A percentile compares a stretch with the other conserved stretches of the same genome.
phyloP scores from a whole-genome alignment of 2,113 vertebrate species.

The Lepisosteus oculatus region DNA sequence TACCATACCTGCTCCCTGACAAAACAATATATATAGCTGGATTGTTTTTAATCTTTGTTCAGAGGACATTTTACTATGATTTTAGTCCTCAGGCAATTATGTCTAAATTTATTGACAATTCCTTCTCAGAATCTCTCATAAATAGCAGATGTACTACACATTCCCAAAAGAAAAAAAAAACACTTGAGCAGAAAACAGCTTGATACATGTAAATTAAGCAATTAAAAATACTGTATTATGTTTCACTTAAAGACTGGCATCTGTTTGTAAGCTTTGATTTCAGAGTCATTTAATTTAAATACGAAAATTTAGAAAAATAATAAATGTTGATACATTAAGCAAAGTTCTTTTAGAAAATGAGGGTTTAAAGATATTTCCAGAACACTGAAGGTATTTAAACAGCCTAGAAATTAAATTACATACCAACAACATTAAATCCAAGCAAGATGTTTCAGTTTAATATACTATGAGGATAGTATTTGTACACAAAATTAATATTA shows the following conservation, averaged over 20 bases:
- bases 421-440: conserved; percentile 6
- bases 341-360: conserved; percentile 5
- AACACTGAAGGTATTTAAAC: background rate
- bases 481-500: no score
- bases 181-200: conserved; percentile 34
- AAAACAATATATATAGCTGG: conserved; percentile 56
- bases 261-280: conserved; percentile 24
- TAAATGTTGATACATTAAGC: conserved; percentile 1
- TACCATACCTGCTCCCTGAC: conserved; percentile 39
- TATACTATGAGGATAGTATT: background rate
- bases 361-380: background rate
- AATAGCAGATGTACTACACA: conserved; percentile 41
- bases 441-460: conserved; percentile 12
- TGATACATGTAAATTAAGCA: conserved; percentile 42
- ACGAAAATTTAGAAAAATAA: conserved; percentile 7
- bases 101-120: conserved; percentile 43
- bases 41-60: conserved; percentile 43
- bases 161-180: conserved; percentile 39
- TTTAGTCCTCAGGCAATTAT: conserved; percentile 43
- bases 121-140: conserved; percentile 43
- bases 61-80: conserved; percentile 33
- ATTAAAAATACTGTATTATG: conserved; percentile 50
- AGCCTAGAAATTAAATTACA: conserved; percentile 4
- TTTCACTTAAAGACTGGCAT: conserved; percentile 29
- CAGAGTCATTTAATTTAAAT: conserved; percentile 14